Conservation (phyloP, 2,888 invertebrate genomes). For the Xanthorhoe designata region DNA sequence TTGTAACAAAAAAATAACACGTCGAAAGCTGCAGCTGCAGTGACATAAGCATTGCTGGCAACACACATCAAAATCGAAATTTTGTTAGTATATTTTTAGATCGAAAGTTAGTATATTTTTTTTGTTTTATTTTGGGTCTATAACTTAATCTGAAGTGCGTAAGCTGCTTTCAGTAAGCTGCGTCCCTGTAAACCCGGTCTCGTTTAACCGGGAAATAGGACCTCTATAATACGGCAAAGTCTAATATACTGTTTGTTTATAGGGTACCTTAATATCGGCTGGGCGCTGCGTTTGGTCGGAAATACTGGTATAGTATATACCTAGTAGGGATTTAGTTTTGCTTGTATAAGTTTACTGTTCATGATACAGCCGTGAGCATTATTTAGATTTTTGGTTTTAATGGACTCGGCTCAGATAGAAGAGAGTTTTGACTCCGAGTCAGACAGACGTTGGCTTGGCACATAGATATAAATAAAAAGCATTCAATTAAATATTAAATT, state of each 20-base stretch:
- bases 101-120: not conserved
- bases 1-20: too few species aligned
- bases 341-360: not conserved
- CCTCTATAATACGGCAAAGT: constrained; percentile 31
- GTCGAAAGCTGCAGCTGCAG: too few species aligned
- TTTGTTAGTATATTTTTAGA: too few species aligned
- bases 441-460: too few species aligned
- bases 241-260: constrained; percentile 38
- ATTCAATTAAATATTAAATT: too few species aligned
- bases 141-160: not conserved
- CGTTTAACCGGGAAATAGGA: constrained; percentile 37
- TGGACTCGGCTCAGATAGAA: too few species aligned
- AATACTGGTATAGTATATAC: constrained; percentile 16
- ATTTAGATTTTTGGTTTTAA: too few species aligned
- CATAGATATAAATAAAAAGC: too few species aligned
- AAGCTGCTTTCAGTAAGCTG: constrained; percentile 5
- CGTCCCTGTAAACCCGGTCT: constrained; percentile 28
- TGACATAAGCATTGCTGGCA: too few species aligned
- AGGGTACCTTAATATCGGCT: constrained; percentile 32
- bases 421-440: too few species aligned
- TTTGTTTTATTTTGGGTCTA: not conserved
- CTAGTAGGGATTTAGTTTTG: not conserved
- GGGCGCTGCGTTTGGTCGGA: constrained; percentile 12
- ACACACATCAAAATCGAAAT: too few species aligned
- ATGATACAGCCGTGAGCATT: not conserved